Percentiles rank a stretch among this genome's conserved stretches.
Evolutionary conservation across 2,797 vertebrate genomes (phyloP).

Genomic region (Microctenopoma stevenorrisi): DNA sequence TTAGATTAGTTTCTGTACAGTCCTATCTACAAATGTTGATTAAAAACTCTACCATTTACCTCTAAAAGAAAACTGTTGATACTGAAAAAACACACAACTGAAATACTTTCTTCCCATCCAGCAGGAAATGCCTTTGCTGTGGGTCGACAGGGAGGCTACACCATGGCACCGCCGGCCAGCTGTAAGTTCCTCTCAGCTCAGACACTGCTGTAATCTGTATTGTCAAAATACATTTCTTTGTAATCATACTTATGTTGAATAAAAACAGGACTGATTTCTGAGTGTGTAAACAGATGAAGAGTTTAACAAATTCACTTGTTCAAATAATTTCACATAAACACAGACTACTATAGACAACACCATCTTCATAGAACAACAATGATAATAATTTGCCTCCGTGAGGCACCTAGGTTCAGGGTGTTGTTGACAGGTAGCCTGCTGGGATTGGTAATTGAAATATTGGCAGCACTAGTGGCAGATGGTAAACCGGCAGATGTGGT

Average conservation of each 20-base stretch:
- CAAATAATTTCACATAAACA: neutral
- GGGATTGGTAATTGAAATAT: too few relatives aligned
- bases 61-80: conserved; percentile 16
- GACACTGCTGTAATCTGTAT: neutral
- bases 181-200: conserved; percentile 72
- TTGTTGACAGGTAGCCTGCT: too few relatives aligned
- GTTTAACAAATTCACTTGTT: neutral
- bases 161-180: conserved; percentile 65
- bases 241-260: neutral
- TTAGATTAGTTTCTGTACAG: too few relatives aligned
- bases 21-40: too few relatives aligned
- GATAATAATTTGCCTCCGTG: too few relatives aligned
- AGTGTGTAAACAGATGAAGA: neutral
- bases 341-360: neutral
- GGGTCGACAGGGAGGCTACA: conserved; percentile 73
- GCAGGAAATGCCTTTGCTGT: conserved; percentile 71
- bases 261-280: neutral
- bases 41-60: conserved; percentile 33
- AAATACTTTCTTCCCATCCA: conserved; percentile 34
- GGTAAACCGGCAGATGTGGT: neutral
- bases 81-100: conserved; percentile 9
- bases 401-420: too few relatives aligned
- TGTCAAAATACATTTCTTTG: neutral
- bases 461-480: neutral
- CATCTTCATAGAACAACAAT: too few relatives aligned